Evolutionary conservation across 2,797 vertebrate genomes (phyloP).

Genomic region (Oceanodroma leucorhoa): DNA sequence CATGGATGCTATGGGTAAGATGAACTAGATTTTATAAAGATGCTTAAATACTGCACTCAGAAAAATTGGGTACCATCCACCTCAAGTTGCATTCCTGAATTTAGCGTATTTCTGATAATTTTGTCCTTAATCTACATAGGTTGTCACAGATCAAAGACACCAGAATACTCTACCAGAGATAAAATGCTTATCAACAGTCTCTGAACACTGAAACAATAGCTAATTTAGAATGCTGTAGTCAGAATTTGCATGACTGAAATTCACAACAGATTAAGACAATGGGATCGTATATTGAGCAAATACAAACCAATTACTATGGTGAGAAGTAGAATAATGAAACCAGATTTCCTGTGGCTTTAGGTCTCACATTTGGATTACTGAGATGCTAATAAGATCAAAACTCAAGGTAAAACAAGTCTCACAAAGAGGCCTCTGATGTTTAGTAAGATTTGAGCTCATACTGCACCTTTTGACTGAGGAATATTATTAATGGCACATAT

Average conservation of each 20-base stretch:
- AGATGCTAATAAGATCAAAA: background rate
- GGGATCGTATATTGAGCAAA: background rate
- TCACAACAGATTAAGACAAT: background rate
- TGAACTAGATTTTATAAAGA: background rate
- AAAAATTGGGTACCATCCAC: background rate
- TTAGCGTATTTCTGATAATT: background rate
- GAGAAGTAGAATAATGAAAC: background rate
- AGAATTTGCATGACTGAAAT: background rate
- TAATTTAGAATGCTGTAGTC: background rate
- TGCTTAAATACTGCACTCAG: background rate
- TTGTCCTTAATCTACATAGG: background rate
- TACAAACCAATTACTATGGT: background rate
- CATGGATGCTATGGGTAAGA: background rate
- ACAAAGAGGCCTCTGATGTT: background rate
- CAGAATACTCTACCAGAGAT: background rate
- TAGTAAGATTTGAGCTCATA: background rate
- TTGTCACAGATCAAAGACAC: background rate
- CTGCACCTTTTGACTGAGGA: background rate
- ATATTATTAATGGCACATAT: background rate
- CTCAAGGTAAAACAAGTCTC: background rate
- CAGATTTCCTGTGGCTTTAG: background rate
- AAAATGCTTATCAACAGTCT: background rate
- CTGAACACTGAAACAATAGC: background rate
- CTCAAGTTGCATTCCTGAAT: background rate
- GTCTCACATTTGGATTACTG: background rate